Conservation (phyloP, 1,140 invertebrate genomes). For the Euura saliciscinereae region DNA sequence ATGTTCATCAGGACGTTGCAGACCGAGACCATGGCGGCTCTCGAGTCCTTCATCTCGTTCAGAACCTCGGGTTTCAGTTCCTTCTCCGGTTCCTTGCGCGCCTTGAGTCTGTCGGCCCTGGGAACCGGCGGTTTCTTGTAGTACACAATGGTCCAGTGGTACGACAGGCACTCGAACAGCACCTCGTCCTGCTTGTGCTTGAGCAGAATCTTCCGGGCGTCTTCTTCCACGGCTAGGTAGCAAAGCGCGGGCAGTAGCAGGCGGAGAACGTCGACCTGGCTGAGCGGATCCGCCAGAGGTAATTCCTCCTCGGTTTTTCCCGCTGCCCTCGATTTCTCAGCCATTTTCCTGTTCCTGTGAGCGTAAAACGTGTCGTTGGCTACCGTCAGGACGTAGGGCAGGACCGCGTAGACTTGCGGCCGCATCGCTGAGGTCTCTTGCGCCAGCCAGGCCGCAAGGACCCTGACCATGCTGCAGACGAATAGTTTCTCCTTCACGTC, state of each 20-base stretch:
- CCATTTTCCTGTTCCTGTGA: slow-evolving; percentile 65
- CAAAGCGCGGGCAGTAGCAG: slow-evolving; percentile 86
- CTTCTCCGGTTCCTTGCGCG: slow-evolving; percentile 73
- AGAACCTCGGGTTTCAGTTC: slow-evolving; percentile 73
- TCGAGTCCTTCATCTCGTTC: slow-evolving; percentile 82
- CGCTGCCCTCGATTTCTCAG: slow-evolving; percentile 67
- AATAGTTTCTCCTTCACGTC: slow-evolving; percentile 75
- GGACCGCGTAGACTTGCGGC: slow-evolving; percentile 77
- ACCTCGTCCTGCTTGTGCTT: slow-evolving; percentile 81
- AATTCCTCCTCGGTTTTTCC: slow-evolving; percentile 57
- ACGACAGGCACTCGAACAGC: slow-evolving; percentile 77
- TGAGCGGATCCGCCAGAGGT: slow-evolving; percentile 65
- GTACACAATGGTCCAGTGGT: slow-evolving; percentile 86
- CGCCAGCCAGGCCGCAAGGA: slow-evolving; percentile 86
- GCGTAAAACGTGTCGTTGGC: slow-evolving; percentile 85
- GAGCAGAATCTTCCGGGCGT: slow-evolving; percentile 80
- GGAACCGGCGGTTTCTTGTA: slow-evolving; percentile 83
- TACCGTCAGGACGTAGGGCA: slow-evolving; percentile 79
- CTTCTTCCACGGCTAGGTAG: slow-evolving; percentile 89
- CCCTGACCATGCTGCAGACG: slow-evolving; percentile 81
- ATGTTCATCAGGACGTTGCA: slow-evolving; percentile 94
- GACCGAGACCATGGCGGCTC: slow-evolving; percentile 81
- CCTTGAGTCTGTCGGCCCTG: slow-evolving; percentile 76
- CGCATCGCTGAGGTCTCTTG: slow-evolving; percentile 91
- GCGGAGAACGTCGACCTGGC: slow-evolving; percentile 74